Evolutionary conservation across 2,888 invertebrate species (phyloP).

Genomic region (Heliconius cydno): DNA sequence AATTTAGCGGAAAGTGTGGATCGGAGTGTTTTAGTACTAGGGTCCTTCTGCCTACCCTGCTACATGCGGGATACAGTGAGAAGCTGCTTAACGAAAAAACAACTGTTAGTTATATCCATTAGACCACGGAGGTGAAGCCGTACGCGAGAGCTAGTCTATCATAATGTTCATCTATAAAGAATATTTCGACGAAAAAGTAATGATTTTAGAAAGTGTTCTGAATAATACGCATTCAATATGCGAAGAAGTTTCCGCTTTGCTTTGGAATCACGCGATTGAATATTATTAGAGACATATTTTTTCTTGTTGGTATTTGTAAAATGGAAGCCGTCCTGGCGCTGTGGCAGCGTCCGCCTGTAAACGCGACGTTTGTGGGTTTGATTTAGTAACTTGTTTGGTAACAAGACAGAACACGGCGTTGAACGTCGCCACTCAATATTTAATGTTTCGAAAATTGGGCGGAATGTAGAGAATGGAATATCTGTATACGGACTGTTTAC

Average conservation of each 20-base stretch:
- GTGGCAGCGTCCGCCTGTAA: neutral
- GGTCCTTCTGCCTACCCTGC: too few species aligned
- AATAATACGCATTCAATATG: slow-evolving; percentile 36
- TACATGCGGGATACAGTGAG: too few species aligned
- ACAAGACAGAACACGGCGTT: neutral
- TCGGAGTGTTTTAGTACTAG: too few species aligned
- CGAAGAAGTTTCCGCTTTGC: slow-evolving; percentile 37
- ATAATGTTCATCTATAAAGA: slow-evolving; percentile 10
- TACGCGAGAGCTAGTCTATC: neutral
- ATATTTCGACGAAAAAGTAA: slow-evolving; percentile 32
- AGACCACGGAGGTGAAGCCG: neutral
- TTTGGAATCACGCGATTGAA: slow-evolving; percentile 17
- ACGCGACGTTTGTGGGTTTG: neutral
- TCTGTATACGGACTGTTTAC: neutral
- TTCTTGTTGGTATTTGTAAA: neutral
- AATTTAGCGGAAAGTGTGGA: too few species aligned
- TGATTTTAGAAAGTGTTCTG: slow-evolving; percentile 49
- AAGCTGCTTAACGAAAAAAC: too few species aligned
- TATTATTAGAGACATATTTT: neutral
- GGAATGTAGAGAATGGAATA: neutral
- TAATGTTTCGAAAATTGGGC: neutral
- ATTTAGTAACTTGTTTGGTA: neutral
- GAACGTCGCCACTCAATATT: neutral
- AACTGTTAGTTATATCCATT: neutral
- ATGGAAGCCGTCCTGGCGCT: neutral